A percentile compares a stretch with the other conserved stretches of the same genome.
phyloP scores from a whole-genome alignment of 2,888 invertebrate species.

The Protophormia terraenovae region DNA sequence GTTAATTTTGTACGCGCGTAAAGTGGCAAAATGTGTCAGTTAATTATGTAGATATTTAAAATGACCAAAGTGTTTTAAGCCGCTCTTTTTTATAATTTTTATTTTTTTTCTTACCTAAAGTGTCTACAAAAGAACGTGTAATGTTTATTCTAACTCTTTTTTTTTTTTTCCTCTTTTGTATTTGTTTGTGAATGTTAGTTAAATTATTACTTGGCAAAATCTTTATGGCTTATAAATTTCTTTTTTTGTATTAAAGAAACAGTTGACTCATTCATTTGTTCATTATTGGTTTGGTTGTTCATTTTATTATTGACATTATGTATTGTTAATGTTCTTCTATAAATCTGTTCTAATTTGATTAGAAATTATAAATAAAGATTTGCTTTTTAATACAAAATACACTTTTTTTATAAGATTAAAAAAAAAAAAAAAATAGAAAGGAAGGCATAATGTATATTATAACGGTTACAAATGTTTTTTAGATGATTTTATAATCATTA shows the following conservation, averaged over 20 bases:
- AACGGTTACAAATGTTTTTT: conserved; percentile 34
- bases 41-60: conserved; percentile 61
- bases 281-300: conserved; percentile 15
- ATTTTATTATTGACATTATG: conserved; percentile 40
- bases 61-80: conserved; percentile 49
- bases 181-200: background rate
- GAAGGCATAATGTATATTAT: background rate
- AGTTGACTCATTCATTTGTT: conserved; percentile 47
- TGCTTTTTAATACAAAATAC: too few species aligned
- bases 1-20: conserved; percentile 59
- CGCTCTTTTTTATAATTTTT: conserved; percentile 27
- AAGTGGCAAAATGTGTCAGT: conserved; percentile 66
- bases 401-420: background rate
- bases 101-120: too few species aligned
- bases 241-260: conserved; percentile 20
- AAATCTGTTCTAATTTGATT: conserved; percentile 62
- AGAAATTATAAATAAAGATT: conserved; percentile 49
- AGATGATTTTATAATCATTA: conserved; percentile 42
- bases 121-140: too few species aligned
- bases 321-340: conserved; percentile 57
- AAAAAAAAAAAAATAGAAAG: background rate
- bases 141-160: background rate
- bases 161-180: too few species aligned
- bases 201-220: conserved; percentile 46
- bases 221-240: conserved; percentile 44